phyloP scores from a whole-genome alignment of 2,797 vertebrate species.

The Centroberyx gerrardi region DNA sequence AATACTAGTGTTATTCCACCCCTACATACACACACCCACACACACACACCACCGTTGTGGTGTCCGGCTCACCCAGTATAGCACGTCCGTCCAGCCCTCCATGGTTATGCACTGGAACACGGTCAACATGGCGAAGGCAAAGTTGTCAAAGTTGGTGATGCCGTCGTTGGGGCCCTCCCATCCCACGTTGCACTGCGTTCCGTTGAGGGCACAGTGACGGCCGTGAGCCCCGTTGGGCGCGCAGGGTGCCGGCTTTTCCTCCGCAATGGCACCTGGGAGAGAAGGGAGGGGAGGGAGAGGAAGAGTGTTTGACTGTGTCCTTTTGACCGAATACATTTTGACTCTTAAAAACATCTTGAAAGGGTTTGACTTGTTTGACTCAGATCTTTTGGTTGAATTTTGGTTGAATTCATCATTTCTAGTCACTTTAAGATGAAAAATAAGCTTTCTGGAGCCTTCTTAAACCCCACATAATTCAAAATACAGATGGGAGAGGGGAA shows the following conservation, averaged over 20 bases:
- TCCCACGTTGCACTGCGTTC: slow-evolving; percentile 86
- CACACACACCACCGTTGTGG: slow-evolving; percentile 52
- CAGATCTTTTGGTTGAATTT: no score
- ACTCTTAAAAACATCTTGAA: neutral
- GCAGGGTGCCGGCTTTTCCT: slow-evolving; percentile 95
- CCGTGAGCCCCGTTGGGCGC: slow-evolving; percentile 90
- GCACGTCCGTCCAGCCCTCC: slow-evolving; percentile 98
- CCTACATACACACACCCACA: slow-evolving; percentile 6
- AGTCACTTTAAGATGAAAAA: no score
- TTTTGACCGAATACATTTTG: neutral
- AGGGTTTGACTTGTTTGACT: no score
- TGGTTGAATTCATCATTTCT: no score
- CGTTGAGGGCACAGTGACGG: slow-evolving; percentile 91
- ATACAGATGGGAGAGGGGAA: no score
- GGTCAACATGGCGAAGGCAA: slow-evolving; percentile 98
- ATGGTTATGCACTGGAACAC: slow-evolving; percentile 99
- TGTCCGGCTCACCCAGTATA: slow-evolving; percentile 94
- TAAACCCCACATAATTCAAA: neutral
- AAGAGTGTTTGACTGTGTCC: neutral
- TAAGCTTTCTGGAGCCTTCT: neutral
- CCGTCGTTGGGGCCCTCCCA: slow-evolving; percentile 98
- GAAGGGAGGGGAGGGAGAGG: neutral
- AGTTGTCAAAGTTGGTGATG: slow-evolving; percentile 99
- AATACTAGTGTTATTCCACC: no score
- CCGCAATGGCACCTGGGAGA: slow-evolving; percentile 84